Percentiles rank a stretch among this genome's conserved stretches.
Evolutionary conservation across 2,888 invertebrate species (phyloP).

Genomic region (Drosophila paramelanica): DNA sequence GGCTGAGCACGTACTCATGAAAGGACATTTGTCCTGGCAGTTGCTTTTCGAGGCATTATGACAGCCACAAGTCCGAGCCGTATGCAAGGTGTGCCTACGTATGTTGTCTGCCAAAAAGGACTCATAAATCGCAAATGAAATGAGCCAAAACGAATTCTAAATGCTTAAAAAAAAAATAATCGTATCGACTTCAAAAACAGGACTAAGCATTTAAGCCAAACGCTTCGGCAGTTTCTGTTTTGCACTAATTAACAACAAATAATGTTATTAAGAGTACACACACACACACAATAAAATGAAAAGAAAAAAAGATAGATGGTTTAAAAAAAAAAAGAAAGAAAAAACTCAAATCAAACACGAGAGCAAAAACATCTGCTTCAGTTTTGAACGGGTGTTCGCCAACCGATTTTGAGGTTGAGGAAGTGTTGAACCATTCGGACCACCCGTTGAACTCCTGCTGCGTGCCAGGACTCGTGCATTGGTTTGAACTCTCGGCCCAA

Average conservation of each 20-base stretch:
- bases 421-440: slow-evolving; percentile 68
- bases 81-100: slow-evolving; percentile 57
- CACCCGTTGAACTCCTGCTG: slow-evolving; percentile 74
- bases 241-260: slow-evolving; percentile 76
- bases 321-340: slow-evolving; percentile 2
- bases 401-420: slow-evolving; percentile 56
- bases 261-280: slow-evolving; percentile 40
- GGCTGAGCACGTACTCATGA: slow-evolving; percentile 63
- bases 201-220: slow-evolving; percentile 20
- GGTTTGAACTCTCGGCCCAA: slow-evolving; percentile 37
- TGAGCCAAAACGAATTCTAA: slow-evolving; percentile 81
- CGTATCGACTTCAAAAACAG: background rate
- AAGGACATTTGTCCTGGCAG: slow-evolving; percentile 43
- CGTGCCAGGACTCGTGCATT: slow-evolving; percentile 58
- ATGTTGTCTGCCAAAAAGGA: slow-evolving; percentile 14
- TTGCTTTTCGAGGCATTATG: slow-evolving; percentile 57
- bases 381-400: slow-evolving; percentile 38
- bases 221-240: slow-evolving; percentile 26
- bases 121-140: slow-evolving; percentile 83
- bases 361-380: slow-evolving; percentile 57
- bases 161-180: slow-evolving; percentile 22
- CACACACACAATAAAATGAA: slow-evolving; percentile 20
- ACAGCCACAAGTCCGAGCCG: slow-evolving; percentile 52
- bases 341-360: background rate
- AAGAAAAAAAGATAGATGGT: slow-evolving; percentile 6